Conservation (phyloP, 2,113 vertebrate species). For the Coptodon rendalli region DNA sequence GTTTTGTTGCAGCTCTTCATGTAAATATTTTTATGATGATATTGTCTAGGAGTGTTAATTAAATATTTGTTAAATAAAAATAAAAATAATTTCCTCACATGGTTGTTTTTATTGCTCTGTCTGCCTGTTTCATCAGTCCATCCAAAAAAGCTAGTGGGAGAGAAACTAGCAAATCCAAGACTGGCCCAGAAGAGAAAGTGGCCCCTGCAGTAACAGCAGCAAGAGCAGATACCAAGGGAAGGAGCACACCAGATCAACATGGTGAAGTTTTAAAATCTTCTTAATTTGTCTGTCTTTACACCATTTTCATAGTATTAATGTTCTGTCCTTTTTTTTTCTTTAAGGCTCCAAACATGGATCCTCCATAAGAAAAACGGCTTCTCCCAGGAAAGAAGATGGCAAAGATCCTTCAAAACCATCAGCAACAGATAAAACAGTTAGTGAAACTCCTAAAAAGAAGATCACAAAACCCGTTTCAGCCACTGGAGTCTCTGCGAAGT, state of each 20-base stretch:
- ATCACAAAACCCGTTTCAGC: constrained; percentile 59
- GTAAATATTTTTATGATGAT: neutral
- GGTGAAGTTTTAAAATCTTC: constrained; percentile 67
- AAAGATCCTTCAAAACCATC: constrained; percentile 67
- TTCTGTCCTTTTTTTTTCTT: neutral
- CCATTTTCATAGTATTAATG: neutral
- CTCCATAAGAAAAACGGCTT: constrained; percentile 73
- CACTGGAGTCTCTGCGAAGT: constrained; percentile 62
- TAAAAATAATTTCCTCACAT: neutral
- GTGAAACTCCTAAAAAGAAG: constrained; percentile 78
- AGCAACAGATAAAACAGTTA: constrained; percentile 31
- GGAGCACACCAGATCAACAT: constrained; percentile 72
- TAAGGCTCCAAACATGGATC: constrained; percentile 75
- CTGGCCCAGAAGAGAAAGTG: constrained; percentile 70
- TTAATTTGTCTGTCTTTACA: neutral
- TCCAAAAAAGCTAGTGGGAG: constrained; percentile 72
- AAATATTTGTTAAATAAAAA: neutral
- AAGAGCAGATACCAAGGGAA: constrained; percentile 72
- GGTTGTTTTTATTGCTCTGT: neutral
- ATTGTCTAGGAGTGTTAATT: neutral
- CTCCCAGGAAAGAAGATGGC: constrained; percentile 80
- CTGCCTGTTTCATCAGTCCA: constrained; percentile 56
- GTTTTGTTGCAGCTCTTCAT: neutral
- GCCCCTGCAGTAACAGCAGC: constrained; percentile 47
- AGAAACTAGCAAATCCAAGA: constrained; percentile 68